Percentiles rank a stretch among this genome's conserved stretches.
These are phyloP conservation scores for Paramormyrops kingsleyae DNA, from an alignment of 2,113 vertebrate species.

Conservation along the genomic window DNA sequence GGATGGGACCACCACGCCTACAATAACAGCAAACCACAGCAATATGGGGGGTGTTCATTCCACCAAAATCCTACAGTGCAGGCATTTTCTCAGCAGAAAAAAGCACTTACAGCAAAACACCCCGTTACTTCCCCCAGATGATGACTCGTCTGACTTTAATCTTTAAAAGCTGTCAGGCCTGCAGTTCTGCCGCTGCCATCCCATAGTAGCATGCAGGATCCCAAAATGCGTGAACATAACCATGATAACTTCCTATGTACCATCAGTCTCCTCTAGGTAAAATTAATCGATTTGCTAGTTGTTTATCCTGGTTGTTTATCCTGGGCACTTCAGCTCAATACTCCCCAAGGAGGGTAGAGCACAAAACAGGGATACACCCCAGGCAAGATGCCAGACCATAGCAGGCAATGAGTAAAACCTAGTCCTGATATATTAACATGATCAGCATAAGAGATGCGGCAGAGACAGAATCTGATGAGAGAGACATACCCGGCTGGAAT, in stretches of 20 bases:
- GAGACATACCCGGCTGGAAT: constrained; percentile 88
- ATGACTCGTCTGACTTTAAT: neutral
- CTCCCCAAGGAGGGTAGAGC: neutral
- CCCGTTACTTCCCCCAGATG: neutral
- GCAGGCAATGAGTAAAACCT: neutral
- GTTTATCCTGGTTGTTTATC: neutral
- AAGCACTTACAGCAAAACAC: neutral
- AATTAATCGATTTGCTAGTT: neutral
- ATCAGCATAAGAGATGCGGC: neutral
- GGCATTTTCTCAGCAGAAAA: neutral
- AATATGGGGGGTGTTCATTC: neutral
- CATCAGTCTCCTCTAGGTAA: neutral
- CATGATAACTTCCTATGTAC: neutral
- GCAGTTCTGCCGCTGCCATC: neutral
- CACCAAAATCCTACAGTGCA: neutral
- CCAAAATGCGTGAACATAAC: neutral
- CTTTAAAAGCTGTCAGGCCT: neutral
- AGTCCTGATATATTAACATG: neutral
- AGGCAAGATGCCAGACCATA: neutral
- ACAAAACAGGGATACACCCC: neutral
- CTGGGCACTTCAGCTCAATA: neutral
- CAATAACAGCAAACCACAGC: constrained; percentile 29
- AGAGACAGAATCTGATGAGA: neutral
- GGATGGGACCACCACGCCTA: constrained; percentile 90
- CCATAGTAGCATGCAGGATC: neutral